Percentiles rank a stretch among this genome's conserved stretches.
These are phyloP conservation scores for Trachymyrmex septentrionalis DNA, from an alignment of 1,140 invertebrate species.

Conservation along the genomic window DNA sequence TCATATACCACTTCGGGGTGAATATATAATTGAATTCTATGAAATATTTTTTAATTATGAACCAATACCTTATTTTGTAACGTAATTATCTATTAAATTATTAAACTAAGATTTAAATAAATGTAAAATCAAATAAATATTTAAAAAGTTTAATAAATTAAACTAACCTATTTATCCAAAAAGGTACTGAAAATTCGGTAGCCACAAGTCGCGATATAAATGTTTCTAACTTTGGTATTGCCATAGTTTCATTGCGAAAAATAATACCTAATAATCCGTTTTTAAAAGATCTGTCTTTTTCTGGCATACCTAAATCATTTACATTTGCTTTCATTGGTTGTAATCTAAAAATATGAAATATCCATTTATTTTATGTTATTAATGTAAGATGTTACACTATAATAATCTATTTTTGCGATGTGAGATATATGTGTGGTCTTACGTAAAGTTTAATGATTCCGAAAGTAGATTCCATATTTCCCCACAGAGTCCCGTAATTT, in stretches of 20 bases:
- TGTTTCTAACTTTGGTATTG: constrained; percentile 20
- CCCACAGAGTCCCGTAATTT: constrained; percentile 45
- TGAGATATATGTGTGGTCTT: neutral
- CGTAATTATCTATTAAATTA: neutral
- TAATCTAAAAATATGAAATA: constrained; percentile 67
- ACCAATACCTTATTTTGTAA: no score
- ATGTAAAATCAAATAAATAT: no score
- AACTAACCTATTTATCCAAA: constrained; percentile 61
- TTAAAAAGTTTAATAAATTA: neutral
- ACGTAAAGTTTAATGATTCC: constrained; percentile 46
- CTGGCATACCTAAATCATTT: constrained; percentile 30
- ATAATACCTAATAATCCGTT: constrained; percentile 60
- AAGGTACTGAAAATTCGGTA: constrained; percentile 14
- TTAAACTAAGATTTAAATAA: neutral
- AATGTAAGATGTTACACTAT: constrained; percentile 27
- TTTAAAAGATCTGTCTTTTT: constrained; percentile 33
- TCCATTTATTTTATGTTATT: constrained; percentile 33
- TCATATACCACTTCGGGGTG: neutral
- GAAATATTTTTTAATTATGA: constrained; percentile 29
- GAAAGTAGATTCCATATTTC: constrained; percentile 64
- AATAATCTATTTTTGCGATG: neutral
- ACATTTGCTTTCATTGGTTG: constrained; percentile 33
- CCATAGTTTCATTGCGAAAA: constrained; percentile 32
- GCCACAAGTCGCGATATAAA: neutral
- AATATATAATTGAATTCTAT: constrained; percentile 10